Conservation (phyloP, 2,797 vertebrate genomes). For the Aulostomus chinensis region DNA sequence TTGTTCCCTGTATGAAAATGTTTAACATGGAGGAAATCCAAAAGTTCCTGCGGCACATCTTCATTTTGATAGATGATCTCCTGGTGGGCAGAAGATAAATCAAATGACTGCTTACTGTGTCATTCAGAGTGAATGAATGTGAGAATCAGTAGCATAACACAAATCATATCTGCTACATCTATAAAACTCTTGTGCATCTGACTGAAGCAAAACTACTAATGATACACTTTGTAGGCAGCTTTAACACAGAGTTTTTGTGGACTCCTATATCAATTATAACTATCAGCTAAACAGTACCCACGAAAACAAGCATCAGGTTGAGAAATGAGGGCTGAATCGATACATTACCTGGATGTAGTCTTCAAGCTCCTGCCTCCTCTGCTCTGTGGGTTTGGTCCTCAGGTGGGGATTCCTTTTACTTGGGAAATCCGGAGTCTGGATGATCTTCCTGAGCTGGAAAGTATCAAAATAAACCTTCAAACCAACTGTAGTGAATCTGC, state of each 20-base stretch:
- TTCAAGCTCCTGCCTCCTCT: slow-evolving; percentile 89
- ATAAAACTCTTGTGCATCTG: no score
- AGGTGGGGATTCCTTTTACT: slow-evolving; percentile 87
- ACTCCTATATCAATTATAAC: no score
- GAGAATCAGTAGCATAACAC: not conserved
- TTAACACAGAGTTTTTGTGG: no score
- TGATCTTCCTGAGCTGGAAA: slow-evolving; percentile 88
- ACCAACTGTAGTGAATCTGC: not conserved
- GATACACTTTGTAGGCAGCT: no score
- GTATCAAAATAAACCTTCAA: not conserved
- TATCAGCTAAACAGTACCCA: no score
- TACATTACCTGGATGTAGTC: slow-evolving; percentile 84
- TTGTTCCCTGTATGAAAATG: slow-evolving; percentile 80
- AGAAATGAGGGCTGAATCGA: no score
- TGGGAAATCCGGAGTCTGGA: slow-evolving; percentile 90
- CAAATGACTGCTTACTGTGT: not conserved
- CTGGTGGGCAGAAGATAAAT: slow-evolving; percentile 33
- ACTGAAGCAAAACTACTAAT: no score
- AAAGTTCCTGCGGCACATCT: slow-evolving; percentile 78
- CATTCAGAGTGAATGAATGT: not conserved
- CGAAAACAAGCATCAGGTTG: no score
- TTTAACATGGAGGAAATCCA: slow-evolving; percentile 82
- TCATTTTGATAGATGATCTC: slow-evolving; percentile 77
- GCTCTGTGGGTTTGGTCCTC: slow-evolving; percentile 87
- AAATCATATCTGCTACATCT: not conserved